A percentile compares a stretch with the other conserved stretches of the same genome.
Conservation (phyloP, 2,888 invertebrate species). For the Trilocha varians region DNA sequence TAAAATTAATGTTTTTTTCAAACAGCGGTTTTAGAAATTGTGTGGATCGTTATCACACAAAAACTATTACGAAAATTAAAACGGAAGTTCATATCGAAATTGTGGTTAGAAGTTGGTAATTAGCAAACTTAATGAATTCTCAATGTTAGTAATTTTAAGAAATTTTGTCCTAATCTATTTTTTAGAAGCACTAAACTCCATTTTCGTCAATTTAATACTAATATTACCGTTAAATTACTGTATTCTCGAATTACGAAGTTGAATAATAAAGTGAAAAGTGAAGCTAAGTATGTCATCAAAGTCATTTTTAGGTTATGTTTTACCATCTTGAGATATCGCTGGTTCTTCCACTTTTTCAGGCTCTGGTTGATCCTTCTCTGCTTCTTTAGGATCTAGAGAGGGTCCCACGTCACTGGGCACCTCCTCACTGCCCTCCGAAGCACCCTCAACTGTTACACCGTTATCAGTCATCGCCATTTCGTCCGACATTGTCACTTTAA, state of each 20-base stretch:
- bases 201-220: too few relatives aligned
- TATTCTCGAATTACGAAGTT: neutral
- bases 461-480: constrained; percentile 69
- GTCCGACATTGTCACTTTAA: constrained; percentile 64
- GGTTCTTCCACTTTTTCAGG: constrained; percentile 21
- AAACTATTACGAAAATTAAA: too few relatives aligned
- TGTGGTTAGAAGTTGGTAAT: too few relatives aligned
- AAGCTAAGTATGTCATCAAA: constrained; percentile 38
- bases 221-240: neutral
- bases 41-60: too few relatives aligned
- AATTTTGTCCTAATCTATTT: too few relatives aligned
- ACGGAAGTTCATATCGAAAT: too few relatives aligned
- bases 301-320: constrained; percentile 47
- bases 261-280: neutral
- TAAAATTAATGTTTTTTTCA: too few relatives aligned
- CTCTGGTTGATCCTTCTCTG: constrained; percentile 23
- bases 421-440: constrained; percentile 20
- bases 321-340: constrained; percentile 30
- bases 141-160: too few relatives aligned
- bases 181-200: too few relatives aligned
- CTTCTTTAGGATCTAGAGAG: constrained; percentile 22
- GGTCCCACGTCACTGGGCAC: neutral
- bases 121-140: too few relatives aligned
- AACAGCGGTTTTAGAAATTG: too few relatives aligned
- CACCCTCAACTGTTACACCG: constrained; percentile 44